Evolutionary conservation across 2,888 invertebrate species (phyloP), one percentile per base, ranked within the genome.

Genomic region (Liodrosophila aerea): DNA sequence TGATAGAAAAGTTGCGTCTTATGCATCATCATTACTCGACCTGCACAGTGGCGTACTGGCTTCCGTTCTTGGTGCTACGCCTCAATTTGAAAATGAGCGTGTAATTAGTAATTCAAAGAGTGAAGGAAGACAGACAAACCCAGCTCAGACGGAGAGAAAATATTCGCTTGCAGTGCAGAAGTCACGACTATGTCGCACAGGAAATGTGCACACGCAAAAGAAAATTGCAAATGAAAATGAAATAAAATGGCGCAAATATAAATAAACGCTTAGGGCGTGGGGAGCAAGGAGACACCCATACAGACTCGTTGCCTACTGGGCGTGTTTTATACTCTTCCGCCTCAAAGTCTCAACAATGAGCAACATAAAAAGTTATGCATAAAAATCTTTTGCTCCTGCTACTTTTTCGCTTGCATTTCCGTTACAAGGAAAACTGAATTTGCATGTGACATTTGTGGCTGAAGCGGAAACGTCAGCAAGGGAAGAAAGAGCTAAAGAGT

Each of bases 91-190:
- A 77, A 81, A 74, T 66, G 68, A 77, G 77, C 74, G 66, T 74
- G 74, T 77, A 81, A 77, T 81, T 81, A 81, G 74, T 81, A 77
- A 81, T 77, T 66, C 77, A 73, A 68, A 73, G 63, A 70, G 63
- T 31, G 36, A 53, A 45, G 31, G 29, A 22, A 36, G 29, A 11
- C 27, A 45, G 41, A 36, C 44, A 16, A 29, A 18, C 9, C 33
- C 46, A 59, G 51, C 36, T 13, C 37, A 41, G 50, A 47, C 29
- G 40, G 27, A 27, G 18, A 41, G 18, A 18, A 16, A 39, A 18
- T 16, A 33, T 39, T 11, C 36, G 36, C 41, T 56, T 56, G 52
- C 71, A 66, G 72, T 58, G 62, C 57, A 80, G 68, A 78, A 76
- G 73, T 76, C 73, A 76, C 61, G 63, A 61, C 76, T 59, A 22